phyloP scores from a whole-genome alignment of 2,113 vertebrate species.

The Heterochromis multidens region DNA sequence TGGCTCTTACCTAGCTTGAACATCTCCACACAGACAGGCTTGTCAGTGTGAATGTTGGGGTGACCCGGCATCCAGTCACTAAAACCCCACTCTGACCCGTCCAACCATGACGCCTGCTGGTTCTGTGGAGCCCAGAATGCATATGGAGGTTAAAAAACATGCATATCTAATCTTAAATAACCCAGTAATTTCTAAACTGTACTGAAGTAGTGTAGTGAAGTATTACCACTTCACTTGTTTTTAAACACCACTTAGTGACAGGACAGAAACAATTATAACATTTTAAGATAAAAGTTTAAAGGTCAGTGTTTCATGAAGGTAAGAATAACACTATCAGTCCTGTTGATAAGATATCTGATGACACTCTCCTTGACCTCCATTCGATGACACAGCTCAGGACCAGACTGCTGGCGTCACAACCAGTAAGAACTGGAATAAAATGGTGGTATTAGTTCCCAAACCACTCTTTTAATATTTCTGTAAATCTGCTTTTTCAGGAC shows the following conservation, averaged over 20 bases:
- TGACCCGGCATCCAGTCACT: conserved; percentile 73
- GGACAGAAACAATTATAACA: not conserved
- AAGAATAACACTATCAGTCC: conserved; percentile 49
- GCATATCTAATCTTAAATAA: not conserved
- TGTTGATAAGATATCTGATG: conserved; percentile 59
- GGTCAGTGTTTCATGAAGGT: conserved; percentile 50
- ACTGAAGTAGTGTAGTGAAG: too few species aligned
- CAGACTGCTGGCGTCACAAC: not conserved
- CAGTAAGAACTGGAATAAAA: not conserved
- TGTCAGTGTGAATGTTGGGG: conserved; percentile 49
- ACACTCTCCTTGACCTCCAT: conserved; percentile 45
- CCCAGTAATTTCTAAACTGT: not conserved
- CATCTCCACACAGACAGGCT: conserved; percentile 67
- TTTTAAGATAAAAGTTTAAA: conserved; percentile 15
- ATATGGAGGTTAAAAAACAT: not conserved
- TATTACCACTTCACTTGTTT: not conserved
- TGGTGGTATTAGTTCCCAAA: not conserved
- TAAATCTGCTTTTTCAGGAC: not conserved
- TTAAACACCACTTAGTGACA: not conserved
- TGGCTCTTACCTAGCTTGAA: conserved; percentile 56
- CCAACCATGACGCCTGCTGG: conserved; percentile 63
- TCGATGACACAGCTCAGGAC: not conserved
- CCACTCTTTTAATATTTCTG: not conserved
- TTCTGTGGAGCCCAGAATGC: conserved; percentile 41
- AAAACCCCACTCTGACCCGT: conserved; percentile 68